Base-by-base conservation (phyloP, 2,113 vertebrate species). In the Tachysurus vachellii region DNA sequence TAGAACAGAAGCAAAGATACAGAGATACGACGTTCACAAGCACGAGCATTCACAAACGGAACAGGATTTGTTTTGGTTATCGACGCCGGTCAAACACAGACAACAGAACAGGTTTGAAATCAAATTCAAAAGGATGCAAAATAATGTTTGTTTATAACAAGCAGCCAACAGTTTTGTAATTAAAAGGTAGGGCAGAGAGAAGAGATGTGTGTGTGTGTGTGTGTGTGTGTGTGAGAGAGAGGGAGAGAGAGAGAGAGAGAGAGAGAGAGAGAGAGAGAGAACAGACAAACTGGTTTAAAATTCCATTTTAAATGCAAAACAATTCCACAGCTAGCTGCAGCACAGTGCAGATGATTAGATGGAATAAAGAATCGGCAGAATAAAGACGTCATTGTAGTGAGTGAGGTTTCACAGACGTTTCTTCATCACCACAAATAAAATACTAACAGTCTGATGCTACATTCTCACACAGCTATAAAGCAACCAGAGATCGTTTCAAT, bases 211-310 rank as follows among this genome's bases (percentile, higher is more conserved):
- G 47, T 36, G 36, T 36, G 36, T 36, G 36, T 36, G 36, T 36
- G 36, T 36, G 36, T 36, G 36, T 1, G 36, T 36, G 36, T 36
- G 36, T 36, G 36, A 1, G 36, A 36, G 36, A 36, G 36, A 36
- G 36, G 36, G 36, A 2, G 36, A 36, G 1, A 36, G 36, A 36
- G 36, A 36, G 36, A 36, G 36, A 36, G 36, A 36, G 36, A 36
- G 36, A 36, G 36, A 36, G 36, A 36, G 36, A 36, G 36, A 36
- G 36, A 36, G 36, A 91, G 92, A 89, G 92, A 92, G 91, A 92
- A 89, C 91, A 94, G 91, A 92, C 92, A 80, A 94, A 88, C 92
- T 68, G 91, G 79, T 87, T 89, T 89, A 86, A 75, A 88, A 92
- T 81, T 88, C 89, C 86, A 88, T 92, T 93, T 93, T 91, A 92